Base-by-base conservation (phyloP, 2,797 vertebrate genomes). In the Enteromius paludinosus region DNA sequence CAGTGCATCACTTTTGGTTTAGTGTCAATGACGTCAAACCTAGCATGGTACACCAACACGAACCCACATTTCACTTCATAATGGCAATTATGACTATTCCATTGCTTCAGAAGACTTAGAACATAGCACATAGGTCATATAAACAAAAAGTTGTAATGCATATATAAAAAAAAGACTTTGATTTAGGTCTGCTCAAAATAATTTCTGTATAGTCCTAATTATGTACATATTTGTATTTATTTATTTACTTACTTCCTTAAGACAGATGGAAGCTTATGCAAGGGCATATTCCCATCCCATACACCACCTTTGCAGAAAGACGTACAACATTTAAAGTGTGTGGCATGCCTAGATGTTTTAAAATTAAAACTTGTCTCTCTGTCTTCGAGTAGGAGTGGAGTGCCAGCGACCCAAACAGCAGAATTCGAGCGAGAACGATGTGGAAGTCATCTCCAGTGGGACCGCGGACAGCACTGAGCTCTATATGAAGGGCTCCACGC, bases 381-480 rank as follows among this genome's bases (percentile, higher is more conserved):
- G 9, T 74, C 18, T 81, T n/a, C 33, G 47, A 61, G 49, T 90
- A 99, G 98, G 97, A 86, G 96, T 98, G 28, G 97, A 98, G 92
- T 97, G 96, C 92, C 96, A 96, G 94, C 93, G 98, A 86, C 97
- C 97, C 1, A 97, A 97, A 90, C 96, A 93, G 15, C 97, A 97
- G 91, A 94, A 95, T 86, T 98, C 97, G 71, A 97, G 96, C 0
- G 97, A 98, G 0, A 93, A 93, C 0, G 97, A 98, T 81, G 93
- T 95, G 1, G 98, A 97, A 91, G 94, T 93, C 10, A 90, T 97
- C 69, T 98, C 97, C 49, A 96, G 96, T 0, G 97, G 96, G 74
- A 97, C 96, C 0, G 95, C 96, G 0, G 98, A 98, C 88, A 99
- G 98, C 92, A 97, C 97, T 0, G 97, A 98, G 90, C 95, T 99